Conservation (phyloP, 2,888 invertebrate genomes). For the Thysanoteuthis rhombus region DNA sequence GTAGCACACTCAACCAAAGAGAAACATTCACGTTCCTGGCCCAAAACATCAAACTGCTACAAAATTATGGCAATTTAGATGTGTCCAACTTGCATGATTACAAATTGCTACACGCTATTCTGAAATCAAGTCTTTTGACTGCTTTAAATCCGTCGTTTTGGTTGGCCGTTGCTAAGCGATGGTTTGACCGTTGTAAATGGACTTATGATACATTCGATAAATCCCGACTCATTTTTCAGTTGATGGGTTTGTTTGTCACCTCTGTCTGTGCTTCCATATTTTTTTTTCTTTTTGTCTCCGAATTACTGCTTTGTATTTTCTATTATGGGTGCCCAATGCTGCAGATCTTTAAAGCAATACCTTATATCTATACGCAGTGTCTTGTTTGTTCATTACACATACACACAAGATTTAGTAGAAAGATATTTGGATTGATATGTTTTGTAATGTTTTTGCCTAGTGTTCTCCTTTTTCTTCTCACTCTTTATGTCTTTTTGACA, state of each 20-base stretch:
- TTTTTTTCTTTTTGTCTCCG: neutral
- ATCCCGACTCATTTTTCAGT: neutral
- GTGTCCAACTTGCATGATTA: neutral
- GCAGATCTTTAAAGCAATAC: neutral
- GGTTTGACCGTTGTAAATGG: slow-evolving; percentile 15
- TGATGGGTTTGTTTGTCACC: neutral
- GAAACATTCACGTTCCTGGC: neutral
- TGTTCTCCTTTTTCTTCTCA: neutral
- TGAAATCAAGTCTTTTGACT: neutral
- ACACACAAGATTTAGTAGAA: neutral
- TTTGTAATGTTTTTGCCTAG: neutral
- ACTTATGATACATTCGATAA: neutral
- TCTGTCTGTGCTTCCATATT: neutral
- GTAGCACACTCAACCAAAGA: neutral
- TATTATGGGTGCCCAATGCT: neutral
- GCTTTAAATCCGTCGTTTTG: slow-evolving; percentile 20
- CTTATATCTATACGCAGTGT: neutral
- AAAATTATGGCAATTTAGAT: neutral
- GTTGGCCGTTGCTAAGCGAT: neutral
- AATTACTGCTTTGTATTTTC: neutral
- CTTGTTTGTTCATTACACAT: neutral
- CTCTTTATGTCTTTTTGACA: neutral
- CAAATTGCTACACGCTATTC: neutral
- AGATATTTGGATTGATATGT: neutral
- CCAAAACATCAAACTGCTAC: neutral